These are phyloP conservation scores for Pristionchus maxplancki DNA, from an alignment of 2,888 invertebrate species.

Conservation along the genomic window DNA sequence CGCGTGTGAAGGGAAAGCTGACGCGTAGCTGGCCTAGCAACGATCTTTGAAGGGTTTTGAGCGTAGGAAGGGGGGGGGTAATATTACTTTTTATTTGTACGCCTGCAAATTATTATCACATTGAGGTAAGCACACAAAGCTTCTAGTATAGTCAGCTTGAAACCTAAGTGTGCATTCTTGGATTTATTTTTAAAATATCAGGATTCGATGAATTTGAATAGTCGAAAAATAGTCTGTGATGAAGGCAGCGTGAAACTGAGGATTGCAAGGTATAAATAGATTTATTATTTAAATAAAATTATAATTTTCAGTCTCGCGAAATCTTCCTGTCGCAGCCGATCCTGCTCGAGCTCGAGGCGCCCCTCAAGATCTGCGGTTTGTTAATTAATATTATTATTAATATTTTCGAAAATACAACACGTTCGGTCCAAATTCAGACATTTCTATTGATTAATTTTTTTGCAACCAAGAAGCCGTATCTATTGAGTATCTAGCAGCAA, in stretches of 20 bases:
- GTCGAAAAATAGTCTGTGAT: background rate
- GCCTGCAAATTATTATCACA: background rate
- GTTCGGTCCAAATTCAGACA: no score
- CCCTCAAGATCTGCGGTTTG: conserved; percentile 82
- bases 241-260: conserved; percentile 77
- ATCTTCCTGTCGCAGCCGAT: conserved; percentile 83
- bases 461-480: background rate
- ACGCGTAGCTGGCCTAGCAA: background rate
- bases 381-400: background rate
- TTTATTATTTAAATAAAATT: background rate
- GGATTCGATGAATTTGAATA: no score
- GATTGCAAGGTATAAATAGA: background rate
- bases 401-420: no score
- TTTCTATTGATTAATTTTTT: background rate
- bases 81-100: no score
- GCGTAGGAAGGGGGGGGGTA: no score
- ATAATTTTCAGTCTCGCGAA: conserved; percentile 79
- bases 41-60: background rate
- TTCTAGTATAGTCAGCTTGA: background rate
- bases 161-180: background rate
- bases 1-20: background rate
- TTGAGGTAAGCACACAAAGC: no score
- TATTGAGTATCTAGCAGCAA: background rate
- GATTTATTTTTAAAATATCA: no score
- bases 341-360: conserved; percentile 82